Evolutionary conservation across 2,113 vertebrate species (phyloP).

Genomic region (Vireo altiloquus): DNA sequence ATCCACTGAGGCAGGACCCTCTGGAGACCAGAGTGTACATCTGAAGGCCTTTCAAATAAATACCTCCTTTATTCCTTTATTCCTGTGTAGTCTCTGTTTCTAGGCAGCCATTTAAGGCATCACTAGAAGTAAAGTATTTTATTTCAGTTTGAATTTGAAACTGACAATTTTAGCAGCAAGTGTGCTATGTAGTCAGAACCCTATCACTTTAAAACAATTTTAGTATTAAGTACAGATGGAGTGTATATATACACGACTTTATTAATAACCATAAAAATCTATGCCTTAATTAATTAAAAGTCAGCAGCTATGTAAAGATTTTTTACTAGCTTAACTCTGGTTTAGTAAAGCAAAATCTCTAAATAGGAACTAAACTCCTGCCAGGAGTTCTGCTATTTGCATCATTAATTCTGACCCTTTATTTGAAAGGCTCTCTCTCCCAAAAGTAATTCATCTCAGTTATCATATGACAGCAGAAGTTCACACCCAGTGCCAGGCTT

Average conservation of each 20-base stretch:
- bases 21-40: no score
- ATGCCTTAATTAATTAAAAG: constrained; percentile 18
- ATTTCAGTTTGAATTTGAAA: neutral
- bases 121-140: neutral
- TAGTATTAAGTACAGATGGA: neutral
- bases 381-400: neutral
- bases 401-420: constrained; percentile 18
- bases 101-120: no score
- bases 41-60: no score
- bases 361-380: neutral
- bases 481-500: neutral
- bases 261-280: constrained; percentile 1
- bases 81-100: no score
- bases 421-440: neutral
- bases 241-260: neutral
- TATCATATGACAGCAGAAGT: constrained; percentile 22
- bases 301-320: neutral
- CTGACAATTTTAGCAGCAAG: neutral
- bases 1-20: no score
- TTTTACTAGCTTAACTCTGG: neutral
- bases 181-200: neutral
- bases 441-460: neutral
- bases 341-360: neutral
- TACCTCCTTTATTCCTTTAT: no score
- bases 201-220: neutral